phyloP scores from a whole-genome alignment of 2,797 vertebrate species.

The Coendou prehensilis region DNA sequence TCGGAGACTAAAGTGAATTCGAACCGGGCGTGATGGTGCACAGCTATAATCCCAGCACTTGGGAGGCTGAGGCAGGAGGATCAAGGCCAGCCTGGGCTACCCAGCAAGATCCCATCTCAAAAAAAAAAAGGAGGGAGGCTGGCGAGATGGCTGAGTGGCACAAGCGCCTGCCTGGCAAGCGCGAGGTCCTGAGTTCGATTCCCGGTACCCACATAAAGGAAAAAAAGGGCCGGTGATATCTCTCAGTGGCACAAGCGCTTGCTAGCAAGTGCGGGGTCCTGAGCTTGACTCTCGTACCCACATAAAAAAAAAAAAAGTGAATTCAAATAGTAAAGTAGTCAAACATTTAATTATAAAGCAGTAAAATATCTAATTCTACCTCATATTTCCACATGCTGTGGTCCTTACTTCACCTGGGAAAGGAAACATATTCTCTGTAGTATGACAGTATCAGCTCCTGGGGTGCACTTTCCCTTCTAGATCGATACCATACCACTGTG shows the following conservation, averaged over 20 bases:
- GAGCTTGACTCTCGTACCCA: too few relatives aligned
- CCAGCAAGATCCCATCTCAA: not conserved
- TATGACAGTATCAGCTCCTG: not conserved
- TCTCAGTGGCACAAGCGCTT: too few relatives aligned
- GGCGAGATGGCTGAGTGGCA: too few relatives aligned
- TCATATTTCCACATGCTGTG: not conserved
- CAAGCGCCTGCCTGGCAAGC: too few relatives aligned
- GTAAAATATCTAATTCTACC: not conserved
- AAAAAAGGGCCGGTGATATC: too few relatives aligned
- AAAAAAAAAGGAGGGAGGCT: not conserved
- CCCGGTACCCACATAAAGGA: too few relatives aligned
- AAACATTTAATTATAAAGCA: not conserved
- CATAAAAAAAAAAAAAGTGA: not conserved
- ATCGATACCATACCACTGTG: accelerated
- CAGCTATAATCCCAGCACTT: not conserved
- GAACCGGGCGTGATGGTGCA: not conserved
- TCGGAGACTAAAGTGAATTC: not conserved
- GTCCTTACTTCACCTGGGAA: not conserved
- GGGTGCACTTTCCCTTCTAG: not conserved
- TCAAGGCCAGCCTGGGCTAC: not conserved
- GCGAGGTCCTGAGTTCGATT: too few relatives aligned
- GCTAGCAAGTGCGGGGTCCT: too few relatives aligned
- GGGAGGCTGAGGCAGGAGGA: not conserved
- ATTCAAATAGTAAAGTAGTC: not conserved
- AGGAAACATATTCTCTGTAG: not conserved